A percentile compares a stretch with the other conserved stretches of the same genome.
Conservation (phyloP, 92 coral and sea anemone genomes). For the Diadumene lineata region DNA sequence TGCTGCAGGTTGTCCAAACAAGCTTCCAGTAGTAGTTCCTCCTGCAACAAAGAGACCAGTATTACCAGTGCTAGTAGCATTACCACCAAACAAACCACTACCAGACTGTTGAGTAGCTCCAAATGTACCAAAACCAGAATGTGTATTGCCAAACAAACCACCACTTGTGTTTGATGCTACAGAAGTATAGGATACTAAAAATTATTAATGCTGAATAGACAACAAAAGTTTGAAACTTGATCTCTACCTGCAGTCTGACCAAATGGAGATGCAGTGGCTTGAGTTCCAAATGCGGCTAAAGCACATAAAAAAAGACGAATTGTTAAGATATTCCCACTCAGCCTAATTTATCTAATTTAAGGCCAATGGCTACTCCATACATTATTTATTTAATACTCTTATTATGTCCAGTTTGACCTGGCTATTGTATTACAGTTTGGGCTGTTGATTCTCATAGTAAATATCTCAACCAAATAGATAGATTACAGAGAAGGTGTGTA, state of each 20-base stretch:
- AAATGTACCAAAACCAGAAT: conserved; percentile 36
- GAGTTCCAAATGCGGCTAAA: conserved; percentile 46
- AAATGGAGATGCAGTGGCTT: conserved; percentile 44
- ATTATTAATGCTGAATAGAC: background rate
- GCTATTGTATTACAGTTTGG: too few relatives aligned
- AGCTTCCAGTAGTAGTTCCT: conserved; percentile 40
- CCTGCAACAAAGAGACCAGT: conserved; percentile 44
- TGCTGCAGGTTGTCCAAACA: conserved; percentile 60
- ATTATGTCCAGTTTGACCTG: too few relatives aligned
- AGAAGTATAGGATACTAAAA: background rate
- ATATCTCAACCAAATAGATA: too few relatives aligned
- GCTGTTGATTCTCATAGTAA: too few relatives aligned
- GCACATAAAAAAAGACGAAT: background rate
- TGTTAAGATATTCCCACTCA: background rate
- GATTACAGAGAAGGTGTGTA: too few relatives aligned
- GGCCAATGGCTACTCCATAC: too few relatives aligned
- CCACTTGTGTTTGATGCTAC: conserved; percentile 12
- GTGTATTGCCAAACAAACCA: conserved; percentile 30
- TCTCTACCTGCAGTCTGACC: conserved; percentile 34
- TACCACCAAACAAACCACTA: conserved; percentile 54
- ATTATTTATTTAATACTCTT: too few relatives aligned
- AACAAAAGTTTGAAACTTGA: too few relatives aligned
- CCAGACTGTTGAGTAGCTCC: conserved; percentile 53
- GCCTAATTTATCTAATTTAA: too few relatives aligned
- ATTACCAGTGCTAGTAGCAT: conserved; percentile 29